A percentile compares a stretch with the other conserved stretches of the same genome.
These are phyloP conservation scores for Leucoraja ocellata DNA, from an alignment of 2,797 vertebrate genomes.

Conservation along the genomic window DNA sequence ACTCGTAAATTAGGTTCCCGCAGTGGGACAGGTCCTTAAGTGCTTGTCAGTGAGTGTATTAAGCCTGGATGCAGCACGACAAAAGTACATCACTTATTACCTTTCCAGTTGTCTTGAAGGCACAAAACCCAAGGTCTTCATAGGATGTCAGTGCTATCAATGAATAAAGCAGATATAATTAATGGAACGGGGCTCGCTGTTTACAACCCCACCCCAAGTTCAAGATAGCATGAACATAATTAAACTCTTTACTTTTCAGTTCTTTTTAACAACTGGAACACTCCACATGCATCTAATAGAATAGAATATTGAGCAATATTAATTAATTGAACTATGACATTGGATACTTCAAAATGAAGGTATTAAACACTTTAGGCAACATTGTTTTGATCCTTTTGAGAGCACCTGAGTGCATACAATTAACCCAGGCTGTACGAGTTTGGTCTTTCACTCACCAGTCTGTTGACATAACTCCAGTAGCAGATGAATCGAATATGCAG, in stretches of 20 bases:
- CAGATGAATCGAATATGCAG: conserved; percentile 81
- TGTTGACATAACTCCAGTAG: conserved; percentile 84
- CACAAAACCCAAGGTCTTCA: conserved; percentile 77
- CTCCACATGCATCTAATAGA: background rate
- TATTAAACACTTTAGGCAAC: background rate
- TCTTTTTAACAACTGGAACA: background rate
- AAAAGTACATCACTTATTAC: conserved; percentile 48
- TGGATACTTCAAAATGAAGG: background rate
- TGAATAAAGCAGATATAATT: conserved; percentile 22
- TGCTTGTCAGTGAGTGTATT: background rate
- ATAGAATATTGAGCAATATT: background rate
- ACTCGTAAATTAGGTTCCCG: no score
- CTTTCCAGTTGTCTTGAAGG: conserved; percentile 76
- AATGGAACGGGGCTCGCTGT: background rate
- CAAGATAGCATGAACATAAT: background rate
- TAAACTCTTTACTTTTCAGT: background rate
- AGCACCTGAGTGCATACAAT: background rate
- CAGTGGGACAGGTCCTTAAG: background rate
- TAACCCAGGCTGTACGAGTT: background rate
- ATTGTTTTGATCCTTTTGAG: background rate
- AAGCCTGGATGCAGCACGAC: background rate
- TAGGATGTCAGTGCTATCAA: conserved; percentile 78
- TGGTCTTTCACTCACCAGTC: conserved; percentile 68
- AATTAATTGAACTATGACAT: background rate
- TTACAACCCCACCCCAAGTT: background rate